These are phyloP conservation scores for Chelonoidis abingdonii DNA, from an alignment of 2,113 vertebrate species.

Conservation along the genomic window DNA sequence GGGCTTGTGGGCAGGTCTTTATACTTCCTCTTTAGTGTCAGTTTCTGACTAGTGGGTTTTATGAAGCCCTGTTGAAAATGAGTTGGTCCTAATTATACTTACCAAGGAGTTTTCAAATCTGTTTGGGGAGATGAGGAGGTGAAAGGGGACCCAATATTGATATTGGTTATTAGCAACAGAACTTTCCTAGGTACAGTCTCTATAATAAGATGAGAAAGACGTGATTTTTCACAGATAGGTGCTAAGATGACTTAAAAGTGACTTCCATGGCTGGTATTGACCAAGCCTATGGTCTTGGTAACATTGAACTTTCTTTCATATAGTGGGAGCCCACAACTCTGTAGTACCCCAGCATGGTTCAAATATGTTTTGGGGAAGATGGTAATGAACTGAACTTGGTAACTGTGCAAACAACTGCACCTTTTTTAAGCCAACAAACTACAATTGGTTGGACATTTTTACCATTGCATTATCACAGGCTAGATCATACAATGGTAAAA, in stretches of 20 bases:
- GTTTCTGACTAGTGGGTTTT: not conserved
- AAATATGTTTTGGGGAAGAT: not conserved
- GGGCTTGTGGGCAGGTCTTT: not conserved
- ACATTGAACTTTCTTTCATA: not conserved
- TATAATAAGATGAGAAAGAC: not conserved
- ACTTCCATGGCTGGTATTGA: not conserved
- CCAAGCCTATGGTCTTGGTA: not conserved
- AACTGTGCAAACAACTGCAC: not conserved
- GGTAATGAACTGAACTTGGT: not conserved
- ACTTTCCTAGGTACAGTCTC: not conserved
- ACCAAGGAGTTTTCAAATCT: not conserved
- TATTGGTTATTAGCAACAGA: not conserved
- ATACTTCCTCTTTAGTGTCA: not conserved
- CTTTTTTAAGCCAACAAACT: not conserved
- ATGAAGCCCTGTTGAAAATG: not conserved
- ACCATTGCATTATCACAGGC: not conserved
- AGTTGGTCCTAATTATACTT: not conserved
- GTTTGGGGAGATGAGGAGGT: not conserved
- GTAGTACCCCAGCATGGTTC: not conserved
- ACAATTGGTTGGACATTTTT: not conserved
- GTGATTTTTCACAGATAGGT: not conserved
- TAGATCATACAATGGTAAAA: not conserved
- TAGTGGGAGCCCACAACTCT: not conserved
- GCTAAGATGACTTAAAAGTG: not conserved
- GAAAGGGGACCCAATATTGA: not conserved